These are phyloP conservation scores for Notodromas monacha DNA, from an alignment of 2,888 invertebrate genomes.

Conservation along the genomic window DNA sequence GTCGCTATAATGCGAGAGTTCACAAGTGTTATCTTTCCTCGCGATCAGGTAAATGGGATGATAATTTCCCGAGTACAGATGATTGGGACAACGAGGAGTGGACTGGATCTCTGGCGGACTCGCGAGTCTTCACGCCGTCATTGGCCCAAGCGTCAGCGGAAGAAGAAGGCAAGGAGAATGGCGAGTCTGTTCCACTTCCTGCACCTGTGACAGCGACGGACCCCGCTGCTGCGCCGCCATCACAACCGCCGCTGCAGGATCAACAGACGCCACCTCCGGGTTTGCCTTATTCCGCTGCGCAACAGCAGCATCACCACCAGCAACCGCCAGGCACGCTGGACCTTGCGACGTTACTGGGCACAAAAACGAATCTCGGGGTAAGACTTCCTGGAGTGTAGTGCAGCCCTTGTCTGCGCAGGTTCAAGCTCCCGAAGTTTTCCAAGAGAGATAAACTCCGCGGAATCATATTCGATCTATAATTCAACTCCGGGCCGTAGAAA, in stretches of 20 bases:
- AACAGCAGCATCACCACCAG: constrained; percentile 13
- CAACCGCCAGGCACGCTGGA: constrained; percentile 17
- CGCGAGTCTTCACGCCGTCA: constrained; percentile 60
- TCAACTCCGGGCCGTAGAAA: no score
- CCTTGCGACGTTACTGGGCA: background rate
- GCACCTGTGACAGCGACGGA: background rate
- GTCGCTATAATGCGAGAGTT: background rate
- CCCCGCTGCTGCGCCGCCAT: constrained; percentile 10
- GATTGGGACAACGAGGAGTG: constrained; percentile 81
- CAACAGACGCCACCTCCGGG: constrained; percentile 10
- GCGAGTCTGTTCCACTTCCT: background rate
- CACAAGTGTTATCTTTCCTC: constrained; percentile 1
- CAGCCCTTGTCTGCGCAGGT: background rate
- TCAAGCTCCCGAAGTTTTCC: background rate
- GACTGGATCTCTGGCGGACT: constrained; percentile 68
- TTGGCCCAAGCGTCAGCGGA: constrained; percentile 8
- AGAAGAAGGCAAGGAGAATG: background rate
- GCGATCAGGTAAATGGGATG: constrained; percentile 17
- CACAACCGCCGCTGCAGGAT: constrained; percentile 9
- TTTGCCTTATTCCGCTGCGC: constrained; percentile 16
- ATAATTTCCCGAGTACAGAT: constrained; percentile 26
- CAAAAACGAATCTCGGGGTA: background rate
- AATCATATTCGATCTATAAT: no score
- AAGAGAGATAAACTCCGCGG: no score
- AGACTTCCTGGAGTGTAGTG: background rate